These are phyloP conservation scores for Marcusenius ussheri DNA, from an alignment of 2,113 vertebrate species.

Conservation along the genomic window DNA sequence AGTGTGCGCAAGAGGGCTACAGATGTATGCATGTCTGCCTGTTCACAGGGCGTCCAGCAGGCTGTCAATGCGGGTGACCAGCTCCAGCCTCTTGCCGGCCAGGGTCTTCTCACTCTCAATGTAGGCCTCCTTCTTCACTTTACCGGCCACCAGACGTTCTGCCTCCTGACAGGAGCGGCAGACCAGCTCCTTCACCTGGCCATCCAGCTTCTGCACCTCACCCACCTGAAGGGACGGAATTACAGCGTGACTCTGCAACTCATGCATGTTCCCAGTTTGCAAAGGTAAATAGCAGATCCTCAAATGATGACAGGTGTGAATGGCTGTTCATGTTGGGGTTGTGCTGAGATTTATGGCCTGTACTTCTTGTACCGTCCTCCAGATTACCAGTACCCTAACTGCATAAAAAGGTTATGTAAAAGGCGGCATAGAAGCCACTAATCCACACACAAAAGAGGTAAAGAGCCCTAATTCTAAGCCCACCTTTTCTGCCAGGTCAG, in stretches of 20 bases:
- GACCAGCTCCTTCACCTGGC: slow-evolving; percentile 91
- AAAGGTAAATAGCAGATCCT: not conserved
- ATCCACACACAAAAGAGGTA: not conserved
- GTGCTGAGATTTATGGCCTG: not conserved
- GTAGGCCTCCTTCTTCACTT: slow-evolving; percentile 94
- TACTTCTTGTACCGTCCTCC: not conserved
- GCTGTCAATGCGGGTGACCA: slow-evolving; percentile 86
- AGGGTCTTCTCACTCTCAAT: slow-evolving; percentile 84
- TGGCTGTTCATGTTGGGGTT: not conserved
- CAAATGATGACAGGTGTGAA: not conserved
- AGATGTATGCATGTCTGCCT: not conserved
- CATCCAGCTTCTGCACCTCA: slow-evolving; percentile 91
- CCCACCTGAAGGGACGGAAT: slow-evolving; percentile 50
- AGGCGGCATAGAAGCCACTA: not conserved
- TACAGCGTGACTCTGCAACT: not conserved
- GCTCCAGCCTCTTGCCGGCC: slow-evolving; percentile 78
- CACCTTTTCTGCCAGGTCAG: slow-evolving; percentile 89
- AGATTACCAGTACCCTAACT: not conserved
- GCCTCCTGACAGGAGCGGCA: slow-evolving; percentile 83
- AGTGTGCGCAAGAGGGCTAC: not conserved
- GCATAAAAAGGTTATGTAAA: not conserved
- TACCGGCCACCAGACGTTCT: slow-evolving; percentile 86
- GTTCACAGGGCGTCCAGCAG: slow-evolving; percentile 84
- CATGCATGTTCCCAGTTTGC: not conserved
- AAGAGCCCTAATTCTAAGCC: not conserved